These are phyloP conservation scores for Achatina immaculata DNA, from an alignment of 1,140 invertebrate genomes.

Conservation along the genomic window DNA sequence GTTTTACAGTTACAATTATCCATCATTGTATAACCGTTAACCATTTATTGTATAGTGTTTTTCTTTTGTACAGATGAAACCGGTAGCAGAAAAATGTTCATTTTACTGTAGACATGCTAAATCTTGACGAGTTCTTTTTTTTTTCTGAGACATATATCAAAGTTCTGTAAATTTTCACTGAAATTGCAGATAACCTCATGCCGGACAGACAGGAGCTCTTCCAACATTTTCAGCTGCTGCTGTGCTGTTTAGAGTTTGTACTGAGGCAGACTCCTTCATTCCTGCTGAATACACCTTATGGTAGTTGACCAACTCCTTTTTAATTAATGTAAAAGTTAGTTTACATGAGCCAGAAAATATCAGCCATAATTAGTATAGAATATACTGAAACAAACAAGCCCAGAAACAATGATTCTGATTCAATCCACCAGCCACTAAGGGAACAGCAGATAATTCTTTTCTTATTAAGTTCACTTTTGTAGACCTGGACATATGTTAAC, in stretches of 20 bases:
- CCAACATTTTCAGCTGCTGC: conserved; percentile 45
- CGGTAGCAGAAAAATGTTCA: too few species aligned
- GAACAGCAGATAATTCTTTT: too few species aligned
- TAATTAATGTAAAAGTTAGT: neutral
- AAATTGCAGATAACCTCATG: conserved; percentile 45
- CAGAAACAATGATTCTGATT: neutral
- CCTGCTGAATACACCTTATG: conserved; percentile 51
- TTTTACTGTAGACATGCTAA: neutral
- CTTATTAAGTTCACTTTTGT: too few species aligned
- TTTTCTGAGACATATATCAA: neutral
- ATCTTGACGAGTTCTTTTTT: conserved; percentile 3
- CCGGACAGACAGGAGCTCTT: conserved; percentile 46
- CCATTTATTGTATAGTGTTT: too few species aligned
- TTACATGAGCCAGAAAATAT: neutral
- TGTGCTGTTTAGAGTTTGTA: conserved; percentile 54
- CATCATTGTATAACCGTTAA: too few species aligned
- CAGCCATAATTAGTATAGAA: neutral
- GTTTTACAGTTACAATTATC: too few species aligned
- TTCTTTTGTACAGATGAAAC: too few species aligned
- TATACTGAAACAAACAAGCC: neutral
- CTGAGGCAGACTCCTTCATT: conserved; percentile 50
- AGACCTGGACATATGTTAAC: too few species aligned
- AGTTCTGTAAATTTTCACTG: too few species aligned
- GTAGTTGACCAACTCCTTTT: too few species aligned
- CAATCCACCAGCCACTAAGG: neutral